Percentiles rank a stretch among this genome's conserved stretches.
These are phyloP conservation scores for Corythoichthys haematopterus DNA, from an alignment of 2,113 vertebrate species.

Conservation along the genomic window DNA sequence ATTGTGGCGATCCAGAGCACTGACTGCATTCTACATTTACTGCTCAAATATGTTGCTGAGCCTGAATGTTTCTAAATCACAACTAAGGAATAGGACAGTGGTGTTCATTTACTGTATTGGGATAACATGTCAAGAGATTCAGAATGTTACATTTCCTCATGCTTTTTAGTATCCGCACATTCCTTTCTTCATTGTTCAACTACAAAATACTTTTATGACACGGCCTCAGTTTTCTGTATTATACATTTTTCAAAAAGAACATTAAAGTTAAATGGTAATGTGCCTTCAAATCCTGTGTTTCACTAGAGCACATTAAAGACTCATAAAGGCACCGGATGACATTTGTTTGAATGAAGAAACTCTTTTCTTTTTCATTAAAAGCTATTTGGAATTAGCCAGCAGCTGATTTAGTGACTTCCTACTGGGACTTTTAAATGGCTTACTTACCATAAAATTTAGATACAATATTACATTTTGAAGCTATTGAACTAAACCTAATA, in stretches of 20 bases:
- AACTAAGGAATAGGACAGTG: background rate
- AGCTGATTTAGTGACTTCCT: constrained; percentile 1
- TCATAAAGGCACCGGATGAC: background rate
- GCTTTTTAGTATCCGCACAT: background rate
- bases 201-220: background rate
- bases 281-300: background rate
- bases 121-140: background rate
- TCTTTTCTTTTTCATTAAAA: background rate
- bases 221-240: background rate
- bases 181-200: background rate
- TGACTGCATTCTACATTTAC: background rate
- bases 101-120: no score
- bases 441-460: background rate
- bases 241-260: background rate
- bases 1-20: constrained; percentile 16
- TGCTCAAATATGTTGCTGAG: background rate
- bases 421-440: background rate
- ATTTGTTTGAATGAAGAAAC: background rate
- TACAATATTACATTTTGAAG: background rate
- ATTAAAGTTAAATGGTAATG: background rate
- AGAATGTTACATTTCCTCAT: no score
- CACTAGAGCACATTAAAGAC: background rate
- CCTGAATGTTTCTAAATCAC: no score
- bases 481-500: background rate
- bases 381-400: background rate